Evolutionary conservation across 1,140 invertebrate species (phyloP), one percentile per base, ranked within the genome.

Genomic region (Bradysia coprophila): DNA sequence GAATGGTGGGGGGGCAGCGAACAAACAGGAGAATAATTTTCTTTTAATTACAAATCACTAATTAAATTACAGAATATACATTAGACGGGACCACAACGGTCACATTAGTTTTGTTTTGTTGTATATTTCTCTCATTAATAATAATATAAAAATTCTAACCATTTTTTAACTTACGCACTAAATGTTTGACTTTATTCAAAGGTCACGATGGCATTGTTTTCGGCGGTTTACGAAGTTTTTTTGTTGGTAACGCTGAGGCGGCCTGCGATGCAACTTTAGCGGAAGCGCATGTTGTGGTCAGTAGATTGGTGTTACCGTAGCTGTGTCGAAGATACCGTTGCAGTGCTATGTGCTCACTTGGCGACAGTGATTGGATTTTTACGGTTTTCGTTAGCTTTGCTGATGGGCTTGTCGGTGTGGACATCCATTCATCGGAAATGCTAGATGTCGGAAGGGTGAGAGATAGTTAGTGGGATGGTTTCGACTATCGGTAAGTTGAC

Each of bases 341-440:
- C 13, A 40, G 19, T 11, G 38, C 8, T 13, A 18, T 9, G 56
- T 39, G 57, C 54, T 22, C 51, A 43, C 3, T 55, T 53, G 18
- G 52, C 18, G 9, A 46, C 57, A 59, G 55, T 21, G 54, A 55
- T 43, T 59, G 59, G 10, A 59, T 57, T 38, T 55, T 48, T 40
- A 59, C 40, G 20, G 54, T 55, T 46, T 59, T 59, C 2, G 51
- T 52, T 44, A 55, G 18, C 11, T n/a, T 55, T 16, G 49, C n/a
- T n/a, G n/a, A 46, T 32, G 52, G 46, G 4, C 46, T 39, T 15
- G 51, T 51, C 43, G 55, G 52, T 1, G 57, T n/a, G n/a, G n/a
- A 54, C 33, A 59, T 33, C 57, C 57, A 59, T 42, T 59, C 57
- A 39, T 59, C 54, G 22, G 53, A 52, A 8, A 59, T 56, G 28